Base-by-base conservation (phyloP, 2,888 invertebrate species). In the Drosophila affinis region DNA sequence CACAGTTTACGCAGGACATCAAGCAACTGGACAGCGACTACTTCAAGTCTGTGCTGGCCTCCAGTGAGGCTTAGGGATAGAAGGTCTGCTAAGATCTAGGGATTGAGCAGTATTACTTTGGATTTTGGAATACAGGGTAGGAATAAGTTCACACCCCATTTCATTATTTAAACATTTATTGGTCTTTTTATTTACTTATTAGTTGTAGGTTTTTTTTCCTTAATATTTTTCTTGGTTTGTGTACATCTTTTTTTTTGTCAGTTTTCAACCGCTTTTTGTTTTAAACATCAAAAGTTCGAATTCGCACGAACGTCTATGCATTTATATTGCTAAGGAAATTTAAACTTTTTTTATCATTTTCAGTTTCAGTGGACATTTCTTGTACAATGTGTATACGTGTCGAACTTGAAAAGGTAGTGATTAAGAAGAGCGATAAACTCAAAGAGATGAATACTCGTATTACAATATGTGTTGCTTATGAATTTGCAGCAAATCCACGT, bases 1-100 rank as follows among this genome's bases (percentile, higher is more conserved):
- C 90, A 17, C 77, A 91, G 72, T 90, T 92, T 69, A 81, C 90
- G n/a, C 85, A 88, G 39, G 91, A 91, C 78, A 91, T 91, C n/a
- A 77, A 86, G 60, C 75, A 88, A 53, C 67, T 91, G 55, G 90
- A 91, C 53, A 91, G 91, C 59, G 89, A 90, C 70, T 92, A 92
- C 62, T 91, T 92, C 51, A 91, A 85, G 18, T 75, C 88, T 0
- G 88, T 91, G 7, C 67, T 91, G 58, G 81, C 88, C 34, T 80
- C 79, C 10, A 72, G 65, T 17, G 75, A 80, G 29, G 62, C 53
- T 54, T 73, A 76, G 29, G 18, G n/a, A 17, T 18, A 24, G 10
- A 12, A 6, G 14, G 14, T 39, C 6, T 14, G 59, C 46, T 9
- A 9, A 29, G 17, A 18, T 39, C 12, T 45, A 14, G n/a, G 7